Percentiles rank a stretch among this genome's conserved stretches.
Conservation (phyloP, 2,888 invertebrate species). For the Eupithecia subfuscata region DNA sequence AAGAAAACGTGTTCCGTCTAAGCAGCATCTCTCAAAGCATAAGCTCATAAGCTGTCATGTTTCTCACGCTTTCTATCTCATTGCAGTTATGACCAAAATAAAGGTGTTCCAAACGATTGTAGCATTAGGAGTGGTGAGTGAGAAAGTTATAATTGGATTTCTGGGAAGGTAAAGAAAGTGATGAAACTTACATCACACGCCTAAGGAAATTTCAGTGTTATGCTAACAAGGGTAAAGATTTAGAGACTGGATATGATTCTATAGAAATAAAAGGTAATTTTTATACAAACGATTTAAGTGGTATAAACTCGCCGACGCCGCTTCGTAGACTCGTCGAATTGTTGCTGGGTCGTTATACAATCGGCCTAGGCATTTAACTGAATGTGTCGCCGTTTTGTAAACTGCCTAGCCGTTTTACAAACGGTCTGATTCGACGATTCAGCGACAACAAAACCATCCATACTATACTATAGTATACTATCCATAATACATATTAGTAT, state of each 20-base stretch:
- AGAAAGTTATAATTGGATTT: constrained; percentile 35
- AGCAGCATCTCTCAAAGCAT: constrained; percentile 18
- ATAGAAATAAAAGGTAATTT: background rate
- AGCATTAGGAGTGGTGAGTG: constrained; percentile 28
- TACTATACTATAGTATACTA: too few species aligned
- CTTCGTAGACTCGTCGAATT: too few species aligned
- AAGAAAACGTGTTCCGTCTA: constrained; percentile 32
- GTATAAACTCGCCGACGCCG: too few species aligned
- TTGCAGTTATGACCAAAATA: constrained; percentile 36
- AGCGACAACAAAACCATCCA: too few species aligned
- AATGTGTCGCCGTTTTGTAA: too few species aligned
- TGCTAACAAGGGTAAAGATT: constrained; percentile 1
- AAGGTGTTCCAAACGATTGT: constrained; percentile 25
- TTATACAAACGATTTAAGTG: too few species aligned
- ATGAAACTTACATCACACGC: constrained; percentile 19
- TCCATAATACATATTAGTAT: too few species aligned
- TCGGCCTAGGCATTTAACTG: too few species aligned
- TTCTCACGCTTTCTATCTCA: constrained; percentile 38
- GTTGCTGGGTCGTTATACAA: too few species aligned
- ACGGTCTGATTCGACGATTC: too few species aligned
- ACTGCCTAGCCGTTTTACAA: too few species aligned
- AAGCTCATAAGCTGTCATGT: constrained; percentile 23
- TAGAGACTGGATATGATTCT: background rate
- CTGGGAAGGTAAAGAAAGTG: constrained; percentile 25
- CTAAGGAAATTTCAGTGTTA: background rate